Base-by-base conservation (phyloP, 2,888 invertebrate species). In the Byasa hedistus region DNA sequence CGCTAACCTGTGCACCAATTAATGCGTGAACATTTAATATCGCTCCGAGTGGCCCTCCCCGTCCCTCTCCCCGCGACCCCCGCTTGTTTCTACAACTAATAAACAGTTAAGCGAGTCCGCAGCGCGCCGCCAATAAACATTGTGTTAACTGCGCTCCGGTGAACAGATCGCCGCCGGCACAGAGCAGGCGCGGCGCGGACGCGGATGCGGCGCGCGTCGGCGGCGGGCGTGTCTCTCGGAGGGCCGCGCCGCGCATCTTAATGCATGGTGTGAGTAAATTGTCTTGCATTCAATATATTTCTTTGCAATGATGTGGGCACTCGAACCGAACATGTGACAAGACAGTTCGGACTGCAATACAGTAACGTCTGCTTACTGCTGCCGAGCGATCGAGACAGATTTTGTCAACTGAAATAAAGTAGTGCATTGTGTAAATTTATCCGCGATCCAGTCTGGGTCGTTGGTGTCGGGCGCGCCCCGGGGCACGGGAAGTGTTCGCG, bases 81-180 rank as follows among this genome's bases (percentile, higher is more conserved):
- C 57, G 44, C 51, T 62, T 62, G 44, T 62, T 66, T 57, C 54
- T 58, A 32, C 61, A 58, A 65, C 61, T 65, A 68, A 68, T 64
- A 65, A 65, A 62, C 54, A 36, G 58, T 59, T 65, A 65, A 65
- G 32, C 65, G 65, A 66, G 61, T 61, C 61, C 48, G 51, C 23
- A 52, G 58, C 48, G 27, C 60, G 68, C 70, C 69, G 66, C 74
- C 71, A 75, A 76, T 76, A 77, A 76, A 77, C 77, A 74, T 75
- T 76, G 72, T 69, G 81, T 79, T 82, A 82, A 82, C 77, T 81
- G 74, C 83, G 80, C 85, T 85, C 76, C 81, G 76, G 67, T 79
- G 80, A 80, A 74, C 81, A 79, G 81, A 82, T 83, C 79, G 80
- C 80, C 80, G 81, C 79, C 81, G 84, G 83, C 78, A 76, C 70